phyloP scores from a whole-genome alignment of 30 jellyfish, hydroid and myxozoan genomes.

The Euphysa ruthae region DNA sequence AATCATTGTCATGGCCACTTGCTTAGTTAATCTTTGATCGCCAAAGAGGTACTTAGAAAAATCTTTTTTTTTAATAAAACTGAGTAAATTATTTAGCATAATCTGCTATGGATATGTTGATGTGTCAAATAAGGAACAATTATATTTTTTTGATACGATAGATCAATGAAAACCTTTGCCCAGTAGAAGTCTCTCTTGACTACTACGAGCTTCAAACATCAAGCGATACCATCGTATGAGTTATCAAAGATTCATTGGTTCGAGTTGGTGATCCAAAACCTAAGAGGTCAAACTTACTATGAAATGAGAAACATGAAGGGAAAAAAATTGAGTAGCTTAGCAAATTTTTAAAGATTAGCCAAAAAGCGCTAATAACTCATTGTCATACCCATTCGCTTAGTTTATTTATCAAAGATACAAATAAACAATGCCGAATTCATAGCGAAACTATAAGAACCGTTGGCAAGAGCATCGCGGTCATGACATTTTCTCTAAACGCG shows the following conservation, averaged over 20 bases:
- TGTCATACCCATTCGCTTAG: conserved; percentile 21
- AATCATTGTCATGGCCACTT: no score
- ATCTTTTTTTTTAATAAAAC: no score
- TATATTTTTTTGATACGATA: conserved; percentile 25
- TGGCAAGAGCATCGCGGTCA: no score
- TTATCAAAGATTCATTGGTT: conserved; percentile 13
- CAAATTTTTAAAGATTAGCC: conserved; percentile 13
- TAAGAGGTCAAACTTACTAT: conserved; percentile 22
- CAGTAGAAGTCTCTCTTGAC: conserved; percentile 28
- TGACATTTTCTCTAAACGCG: no score
- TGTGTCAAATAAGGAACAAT: conserved; percentile 27
- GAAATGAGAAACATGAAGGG: conserved; percentile 28
- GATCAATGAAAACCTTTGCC: conserved; percentile 8
- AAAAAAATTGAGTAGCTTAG: conserved; percentile 12
- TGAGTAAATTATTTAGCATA: no score
- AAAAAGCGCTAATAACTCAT: conserved; percentile 18
- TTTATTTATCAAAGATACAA: background rate
- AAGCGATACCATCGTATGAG: conserved; percentile 8
- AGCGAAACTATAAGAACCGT: no score
- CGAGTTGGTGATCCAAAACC: conserved; percentile 19
- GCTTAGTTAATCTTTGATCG: no score
- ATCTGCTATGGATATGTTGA: conserved; percentile 25
- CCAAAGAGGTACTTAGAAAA: no score
- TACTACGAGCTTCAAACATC: conserved; percentile 13
- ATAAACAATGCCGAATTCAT: no score